phyloP scores from a whole-genome alignment of 2,888 invertebrate species.

The Caprella mutica region DNA sequence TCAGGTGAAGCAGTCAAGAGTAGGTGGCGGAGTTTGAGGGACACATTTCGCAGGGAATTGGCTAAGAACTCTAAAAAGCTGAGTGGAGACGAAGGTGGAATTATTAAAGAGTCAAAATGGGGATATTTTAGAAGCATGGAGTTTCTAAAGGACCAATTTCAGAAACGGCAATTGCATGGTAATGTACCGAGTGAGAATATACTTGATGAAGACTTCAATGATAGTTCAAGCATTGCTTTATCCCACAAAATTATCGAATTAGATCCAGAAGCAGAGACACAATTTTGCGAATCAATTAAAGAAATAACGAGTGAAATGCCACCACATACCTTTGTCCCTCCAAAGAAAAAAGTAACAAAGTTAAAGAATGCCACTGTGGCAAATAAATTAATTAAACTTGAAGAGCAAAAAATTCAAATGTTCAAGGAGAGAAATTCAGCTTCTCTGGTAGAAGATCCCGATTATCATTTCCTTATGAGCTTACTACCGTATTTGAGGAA shows the following conservation, averaged over 20 bases:
- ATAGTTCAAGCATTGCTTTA: neutral
- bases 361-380: slow-evolving; percentile 9
- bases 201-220: slow-evolving; percentile 1
- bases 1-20: slow-evolving; percentile 8
- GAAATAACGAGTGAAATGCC: slow-evolving; percentile 4
- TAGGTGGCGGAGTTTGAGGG: slow-evolving; percentile 1
- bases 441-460: neutral
- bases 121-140: slow-evolving; percentile 4
- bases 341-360: neutral
- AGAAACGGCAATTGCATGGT: slow-evolving; percentile 6
- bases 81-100: slow-evolving; percentile 7
- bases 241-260: neutral
- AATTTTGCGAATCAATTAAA: neutral
- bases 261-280: slow-evolving; percentile 2
- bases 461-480: neutral
- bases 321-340: slow-evolving; percentile 5
- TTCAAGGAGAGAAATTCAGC: neutral
- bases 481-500: slow-evolving; percentile 1
- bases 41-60: slow-evolving; percentile 8
- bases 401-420: neutral
- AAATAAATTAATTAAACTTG: slow-evolving; percentile 7
- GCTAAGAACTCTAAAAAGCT: slow-evolving; percentile 1
- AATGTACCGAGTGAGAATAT: slow-evolving; percentile 3
- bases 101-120: slow-evolving; percentile 6
- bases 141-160: slow-evolving; percentile 7